A percentile compares a stretch with the other conserved stretches of the same genome.
Evolutionary conservation across 1,140 invertebrate species (phyloP).

Genomic region (Cyrtorhinus lividipennis): DNA sequence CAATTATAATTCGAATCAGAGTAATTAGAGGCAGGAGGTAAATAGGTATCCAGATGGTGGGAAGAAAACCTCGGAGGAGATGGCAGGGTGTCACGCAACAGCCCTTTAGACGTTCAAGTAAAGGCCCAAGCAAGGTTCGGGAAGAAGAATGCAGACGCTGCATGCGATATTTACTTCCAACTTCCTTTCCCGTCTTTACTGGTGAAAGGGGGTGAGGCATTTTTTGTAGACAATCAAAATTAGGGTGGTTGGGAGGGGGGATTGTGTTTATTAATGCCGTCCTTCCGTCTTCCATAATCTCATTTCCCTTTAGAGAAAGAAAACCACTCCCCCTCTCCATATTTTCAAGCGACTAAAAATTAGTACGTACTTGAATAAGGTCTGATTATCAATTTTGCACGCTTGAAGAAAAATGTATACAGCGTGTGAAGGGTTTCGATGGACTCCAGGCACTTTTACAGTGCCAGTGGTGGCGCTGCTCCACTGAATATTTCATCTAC

Average conservation of each 20-base stretch:
- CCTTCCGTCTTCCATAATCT: background rate
- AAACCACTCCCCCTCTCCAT: background rate
- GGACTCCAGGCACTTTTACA: too few species aligned
- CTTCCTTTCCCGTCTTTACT: background rate
- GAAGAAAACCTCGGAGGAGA: too few species aligned
- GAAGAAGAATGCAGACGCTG: constrained; percentile 1
- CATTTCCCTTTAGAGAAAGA: background rate
- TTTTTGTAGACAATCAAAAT: background rate
- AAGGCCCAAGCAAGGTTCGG: background rate
- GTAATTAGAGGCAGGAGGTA: background rate
- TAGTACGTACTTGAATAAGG: too few species aligned
- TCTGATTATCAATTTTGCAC: too few species aligned
- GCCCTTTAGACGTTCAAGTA: background rate
- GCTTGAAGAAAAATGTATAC: too few species aligned
- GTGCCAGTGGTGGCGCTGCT: too few species aligned
- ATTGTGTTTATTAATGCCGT: background rate
- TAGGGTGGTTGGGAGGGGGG: background rate
- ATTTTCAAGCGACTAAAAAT: too few species aligned
- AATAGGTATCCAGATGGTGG: background rate
- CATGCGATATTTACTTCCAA: constrained; percentile 3
- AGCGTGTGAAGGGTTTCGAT: too few species aligned
- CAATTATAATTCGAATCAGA: constrained; percentile 7
- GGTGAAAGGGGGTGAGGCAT: background rate
- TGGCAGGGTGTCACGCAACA: background rate
- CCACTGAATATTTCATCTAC: too few species aligned